Percentiles rank a stretch among this genome's conserved stretches.
Conservation (phyloP, 1,140 invertebrate genomes). For the Aphidius gifuensis region DNA sequence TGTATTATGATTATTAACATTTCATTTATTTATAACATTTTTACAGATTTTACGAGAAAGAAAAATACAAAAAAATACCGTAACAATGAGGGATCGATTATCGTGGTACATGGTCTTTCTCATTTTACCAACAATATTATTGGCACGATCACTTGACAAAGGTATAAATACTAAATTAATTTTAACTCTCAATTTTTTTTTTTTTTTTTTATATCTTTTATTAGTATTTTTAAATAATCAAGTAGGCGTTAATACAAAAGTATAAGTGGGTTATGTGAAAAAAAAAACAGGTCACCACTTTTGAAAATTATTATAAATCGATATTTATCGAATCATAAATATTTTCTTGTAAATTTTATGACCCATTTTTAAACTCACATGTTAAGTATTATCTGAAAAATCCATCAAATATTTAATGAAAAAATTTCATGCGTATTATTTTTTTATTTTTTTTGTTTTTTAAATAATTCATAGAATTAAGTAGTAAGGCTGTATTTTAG, state of each 20-base stretch:
- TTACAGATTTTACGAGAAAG: conserved; percentile 34
- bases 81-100: conserved; percentile 54
- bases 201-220: neutral
- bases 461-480: no score
- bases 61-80: conserved; percentile 27
- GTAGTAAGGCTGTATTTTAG: no score
- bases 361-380: no score
- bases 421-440: no score
- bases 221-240: neutral
- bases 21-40: neutral
- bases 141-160: conserved; percentile 55
- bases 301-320: no score
- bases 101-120: conserved; percentile 56
- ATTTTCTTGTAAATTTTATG: no score
- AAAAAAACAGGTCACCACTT: no score
- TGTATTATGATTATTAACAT: neutral
- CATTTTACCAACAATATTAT: conserved; percentile 52
- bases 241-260: neutral
- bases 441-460: no score
- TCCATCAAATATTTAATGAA: no score
- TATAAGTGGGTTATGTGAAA: no score
- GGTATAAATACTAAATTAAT: conserved; percentile 34
- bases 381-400: no score
- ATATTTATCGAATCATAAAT: no score
- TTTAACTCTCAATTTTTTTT: neutral